Evolutionary conservation across 2,797 vertebrate genomes (phyloP).

Genomic region (Cuniculus paca): DNA sequence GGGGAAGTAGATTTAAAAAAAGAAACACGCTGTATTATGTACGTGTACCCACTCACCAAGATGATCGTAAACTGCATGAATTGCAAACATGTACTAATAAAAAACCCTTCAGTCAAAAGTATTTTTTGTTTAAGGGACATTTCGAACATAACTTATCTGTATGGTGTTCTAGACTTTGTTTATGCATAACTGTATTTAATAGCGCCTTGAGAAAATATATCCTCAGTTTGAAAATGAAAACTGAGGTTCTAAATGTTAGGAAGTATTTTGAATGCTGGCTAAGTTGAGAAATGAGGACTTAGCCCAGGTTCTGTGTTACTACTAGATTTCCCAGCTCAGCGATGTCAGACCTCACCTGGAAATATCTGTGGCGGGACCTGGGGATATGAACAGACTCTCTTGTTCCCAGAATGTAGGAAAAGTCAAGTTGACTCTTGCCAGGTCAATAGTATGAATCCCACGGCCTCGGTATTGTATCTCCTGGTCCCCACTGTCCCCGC

Average conservation of each 20-base stretch:
- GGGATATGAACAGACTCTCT: not conserved
- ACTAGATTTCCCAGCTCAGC: not conserved
- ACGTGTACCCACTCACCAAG: not conserved
- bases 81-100: not conserved
- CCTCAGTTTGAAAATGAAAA: conserved; percentile 2
- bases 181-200: not conserved
- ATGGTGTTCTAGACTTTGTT: not conserved
- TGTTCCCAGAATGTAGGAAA: not conserved
- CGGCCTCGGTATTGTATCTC: not conserved
- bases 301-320: not conserved
- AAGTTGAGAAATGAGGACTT: not conserved
- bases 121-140: conserved; percentile 42
- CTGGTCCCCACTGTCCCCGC: no score
- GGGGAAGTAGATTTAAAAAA: not conserved
- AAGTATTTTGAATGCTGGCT: not conserved
- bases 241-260: not conserved
- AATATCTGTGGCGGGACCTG: not conserved
- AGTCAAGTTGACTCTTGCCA: not conserved
- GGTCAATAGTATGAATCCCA: not conserved
- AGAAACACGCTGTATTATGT: not conserved
- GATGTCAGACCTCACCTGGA: not conserved
- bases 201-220: not conserved
- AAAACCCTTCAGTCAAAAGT: not conserved
- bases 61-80: not conserved
- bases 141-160: conserved; percentile 11